Conservation (phyloP, 2,113 vertebrate genomes). For the Catharus bicknelli region DNA sequence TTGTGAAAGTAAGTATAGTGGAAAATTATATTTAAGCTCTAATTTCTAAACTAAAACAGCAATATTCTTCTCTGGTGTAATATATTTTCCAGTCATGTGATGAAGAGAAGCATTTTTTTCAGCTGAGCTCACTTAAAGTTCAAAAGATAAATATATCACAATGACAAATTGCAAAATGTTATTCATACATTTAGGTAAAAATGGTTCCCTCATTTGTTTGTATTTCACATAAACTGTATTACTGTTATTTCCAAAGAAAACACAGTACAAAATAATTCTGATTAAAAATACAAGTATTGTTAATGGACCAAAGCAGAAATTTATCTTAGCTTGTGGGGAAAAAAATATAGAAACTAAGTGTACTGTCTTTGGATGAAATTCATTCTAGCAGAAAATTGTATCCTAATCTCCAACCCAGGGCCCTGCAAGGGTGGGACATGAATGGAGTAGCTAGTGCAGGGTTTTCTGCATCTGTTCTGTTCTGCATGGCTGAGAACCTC, state of each 20-base stretch:
- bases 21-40: slow-evolving; percentile 70
- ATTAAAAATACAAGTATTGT: slow-evolving; percentile 65
- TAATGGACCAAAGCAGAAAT: slow-evolving; percentile 64
- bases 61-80: slow-evolving; percentile 59
- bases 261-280: slow-evolving; percentile 65
- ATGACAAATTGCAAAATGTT: slow-evolving; percentile 70
- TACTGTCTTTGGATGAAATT: slow-evolving; percentile 12
- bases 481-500: not conserved
- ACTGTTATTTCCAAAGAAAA: slow-evolving; percentile 71
- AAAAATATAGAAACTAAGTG: not conserved
- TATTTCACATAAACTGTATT: slow-evolving; percentile 67
- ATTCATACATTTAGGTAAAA: slow-evolving; percentile 62
- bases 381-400: not conserved
- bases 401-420: not conserved
- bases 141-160: slow-evolving; percentile 72
- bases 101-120: slow-evolving; percentile 64
- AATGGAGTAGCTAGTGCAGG: not conserved
- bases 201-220: slow-evolving; percentile 67
- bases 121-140: slow-evolving; percentile 69
- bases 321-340: slow-evolving; percentile 48
- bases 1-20: slow-evolving; percentile 32
- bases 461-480: not conserved
- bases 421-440: not conserved
- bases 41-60: slow-evolving; percentile 43
- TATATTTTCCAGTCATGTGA: slow-evolving; percentile 66